These are phyloP conservation scores for Hemichromis elongatus DNA, from an alignment of 2,113 vertebrate genomes.

Conservation along the genomic window DNA sequence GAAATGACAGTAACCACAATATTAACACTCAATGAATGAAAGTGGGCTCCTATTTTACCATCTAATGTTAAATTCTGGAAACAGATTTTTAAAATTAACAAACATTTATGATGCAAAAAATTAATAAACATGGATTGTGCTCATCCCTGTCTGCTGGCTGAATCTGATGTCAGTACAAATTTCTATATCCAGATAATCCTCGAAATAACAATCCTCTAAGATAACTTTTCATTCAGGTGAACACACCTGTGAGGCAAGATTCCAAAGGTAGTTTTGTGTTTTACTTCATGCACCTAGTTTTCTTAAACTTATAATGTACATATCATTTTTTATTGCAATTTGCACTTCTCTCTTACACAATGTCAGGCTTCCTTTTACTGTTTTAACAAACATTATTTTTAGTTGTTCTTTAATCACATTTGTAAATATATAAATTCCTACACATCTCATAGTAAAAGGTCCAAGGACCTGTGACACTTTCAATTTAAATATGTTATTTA, in stretches of 20 bases:
- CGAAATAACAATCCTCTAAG: no score
- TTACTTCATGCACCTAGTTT: no score
- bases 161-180: background rate
- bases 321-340: no score
- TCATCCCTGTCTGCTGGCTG: background rate
- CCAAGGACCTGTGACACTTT: background rate
- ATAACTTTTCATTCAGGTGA: background rate
- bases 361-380: no score
- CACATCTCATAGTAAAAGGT: background rate
- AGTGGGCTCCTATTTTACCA: background rate
- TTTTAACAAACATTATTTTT: no score
- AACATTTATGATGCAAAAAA: background rate
- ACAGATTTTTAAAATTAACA: background rate
- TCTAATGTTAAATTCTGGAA: background rate
- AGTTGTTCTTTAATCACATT: no score
- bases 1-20: background rate
- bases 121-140: background rate
- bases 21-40: background rate
- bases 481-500: background rate
- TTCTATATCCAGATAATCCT: background rate
- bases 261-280: background rate
- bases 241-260: background rate
- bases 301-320: no score
- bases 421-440: background rate
- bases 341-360: no score